Conservation (phyloP, 2,113 vertebrate genomes). For the Sclerurus mexicanus region DNA sequence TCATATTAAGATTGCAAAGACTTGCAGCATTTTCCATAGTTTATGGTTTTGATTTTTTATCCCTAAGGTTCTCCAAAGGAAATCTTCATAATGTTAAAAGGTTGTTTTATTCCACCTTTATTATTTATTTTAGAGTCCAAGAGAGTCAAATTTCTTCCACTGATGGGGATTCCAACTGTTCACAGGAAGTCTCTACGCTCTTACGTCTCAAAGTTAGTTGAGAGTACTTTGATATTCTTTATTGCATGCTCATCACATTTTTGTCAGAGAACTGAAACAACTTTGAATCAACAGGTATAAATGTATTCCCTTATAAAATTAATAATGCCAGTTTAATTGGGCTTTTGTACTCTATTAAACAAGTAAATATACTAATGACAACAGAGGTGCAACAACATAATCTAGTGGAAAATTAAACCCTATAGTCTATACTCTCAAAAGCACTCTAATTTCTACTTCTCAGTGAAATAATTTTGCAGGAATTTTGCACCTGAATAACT, state of each 20-base stretch:
- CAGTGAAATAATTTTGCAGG: background rate
- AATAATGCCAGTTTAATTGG: background rate
- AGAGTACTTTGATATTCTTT: background rate
- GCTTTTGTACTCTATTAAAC: background rate
- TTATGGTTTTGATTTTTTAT: background rate
- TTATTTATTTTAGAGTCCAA: background rate
- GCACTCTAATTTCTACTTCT: background rate
- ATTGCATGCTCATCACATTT: background rate
- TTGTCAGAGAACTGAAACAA: background rate
- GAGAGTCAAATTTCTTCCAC: background rate
- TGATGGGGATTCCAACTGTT: background rate
- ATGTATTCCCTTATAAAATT: background rate
- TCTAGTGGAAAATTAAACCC: background rate
- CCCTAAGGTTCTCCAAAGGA: background rate
- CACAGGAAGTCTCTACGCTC: background rate
- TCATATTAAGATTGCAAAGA: background rate
- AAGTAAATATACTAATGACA: background rate
- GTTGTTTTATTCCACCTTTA: background rate
- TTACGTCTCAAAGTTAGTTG: background rate
- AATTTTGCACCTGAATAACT: background rate
- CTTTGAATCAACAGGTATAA: background rate
- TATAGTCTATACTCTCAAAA: background rate
- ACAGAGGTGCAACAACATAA: background rate
- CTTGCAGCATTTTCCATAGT: background rate
- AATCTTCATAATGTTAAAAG: background rate